These are phyloP conservation scores for Anser cygnoides DNA, from an alignment of 2,113 vertebrate genomes.

Conservation along the genomic window DNA sequence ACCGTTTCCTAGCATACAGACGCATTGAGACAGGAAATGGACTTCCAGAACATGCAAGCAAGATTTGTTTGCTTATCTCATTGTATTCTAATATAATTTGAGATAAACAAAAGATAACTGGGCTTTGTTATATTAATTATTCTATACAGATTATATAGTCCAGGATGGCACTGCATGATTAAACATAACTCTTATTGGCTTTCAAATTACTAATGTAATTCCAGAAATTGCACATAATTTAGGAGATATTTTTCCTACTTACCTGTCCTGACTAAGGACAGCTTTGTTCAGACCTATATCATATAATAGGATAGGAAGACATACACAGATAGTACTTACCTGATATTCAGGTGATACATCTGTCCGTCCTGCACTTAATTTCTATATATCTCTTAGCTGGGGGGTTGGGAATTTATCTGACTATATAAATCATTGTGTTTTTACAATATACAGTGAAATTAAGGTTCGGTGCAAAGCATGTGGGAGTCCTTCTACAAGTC, in stretches of 20 bases:
- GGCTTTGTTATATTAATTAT: constrained; percentile 16
- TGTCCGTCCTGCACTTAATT: neutral
- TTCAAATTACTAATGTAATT: neutral
- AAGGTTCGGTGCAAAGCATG: neutral
- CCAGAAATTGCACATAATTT: neutral
- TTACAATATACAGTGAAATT: neutral
- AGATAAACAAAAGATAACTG: neutral
- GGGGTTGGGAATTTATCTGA: neutral
- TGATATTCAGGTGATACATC: neutral
- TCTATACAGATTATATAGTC: neutral
- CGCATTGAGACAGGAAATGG: neutral
- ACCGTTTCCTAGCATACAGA: neutral
- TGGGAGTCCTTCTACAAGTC: neutral
- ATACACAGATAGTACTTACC: neutral
- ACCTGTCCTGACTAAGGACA: neutral
- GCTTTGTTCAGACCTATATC: neutral
- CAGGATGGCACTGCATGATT: neutral
- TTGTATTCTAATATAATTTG: neutral
- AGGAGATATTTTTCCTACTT: neutral
- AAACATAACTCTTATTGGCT: neutral
- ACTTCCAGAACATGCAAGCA: constrained; percentile 18
- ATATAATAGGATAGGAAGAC: neutral
- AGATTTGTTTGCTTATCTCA: neutral
- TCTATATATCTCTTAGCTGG: neutral
- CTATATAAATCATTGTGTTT: neutral